Base-by-base conservation (phyloP, 53 echinoderm and acorn worm genomes). In the Astropecten irregularis region DNA sequence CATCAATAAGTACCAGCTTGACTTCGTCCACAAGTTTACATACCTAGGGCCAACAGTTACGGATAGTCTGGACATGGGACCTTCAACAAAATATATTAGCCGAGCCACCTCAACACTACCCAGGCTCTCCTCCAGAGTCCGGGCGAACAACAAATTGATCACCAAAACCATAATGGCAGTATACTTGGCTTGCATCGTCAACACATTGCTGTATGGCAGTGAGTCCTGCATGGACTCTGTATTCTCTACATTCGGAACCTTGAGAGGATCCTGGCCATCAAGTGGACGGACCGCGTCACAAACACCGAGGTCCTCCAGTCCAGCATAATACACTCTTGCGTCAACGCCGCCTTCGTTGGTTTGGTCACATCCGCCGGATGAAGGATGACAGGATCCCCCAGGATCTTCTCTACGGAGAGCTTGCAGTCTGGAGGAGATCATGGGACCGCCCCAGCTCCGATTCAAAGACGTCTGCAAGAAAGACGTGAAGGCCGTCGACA, bases 281-380 rank as follows among this genome's bases (percentile, higher is more conserved):
- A 40, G 13, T 89, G 76, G 89, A 40, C 67, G 15, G 89, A 89
- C 30, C 5, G 25, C 20, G 30, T 58, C 9, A 4, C 84, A 51
- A 37, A 42, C 49, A 76, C 16, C 15, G 33, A 49, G 1, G 36
- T 22, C n/a, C n/a, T n/a, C n/a, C n/a, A n/a, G n/a, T n/a, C n/a
- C n/a, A n/a, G n/a, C n/a, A n/a, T n/a, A n/a, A n/a, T n/a, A 52
- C 60, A 2, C 27, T 71, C 1, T 26, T 59, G 15, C 56, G 71
- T 1, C 37, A 46, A 38, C 29, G 61, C 9, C 72, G 61, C 1
- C 62, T 57, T 26, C 54, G 72, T 0, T 65, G 82, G 82, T 25
- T 48, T 21, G 72, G 71, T 13, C 85, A 84, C 35, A 60, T 84
- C 20, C 2, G 15, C 28, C 36, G 69, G 19, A 53, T 38, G 72